phyloP scores from a whole-genome alignment of 2,797 vertebrate genomes.

The Uromys caudimaculatus region DNA sequence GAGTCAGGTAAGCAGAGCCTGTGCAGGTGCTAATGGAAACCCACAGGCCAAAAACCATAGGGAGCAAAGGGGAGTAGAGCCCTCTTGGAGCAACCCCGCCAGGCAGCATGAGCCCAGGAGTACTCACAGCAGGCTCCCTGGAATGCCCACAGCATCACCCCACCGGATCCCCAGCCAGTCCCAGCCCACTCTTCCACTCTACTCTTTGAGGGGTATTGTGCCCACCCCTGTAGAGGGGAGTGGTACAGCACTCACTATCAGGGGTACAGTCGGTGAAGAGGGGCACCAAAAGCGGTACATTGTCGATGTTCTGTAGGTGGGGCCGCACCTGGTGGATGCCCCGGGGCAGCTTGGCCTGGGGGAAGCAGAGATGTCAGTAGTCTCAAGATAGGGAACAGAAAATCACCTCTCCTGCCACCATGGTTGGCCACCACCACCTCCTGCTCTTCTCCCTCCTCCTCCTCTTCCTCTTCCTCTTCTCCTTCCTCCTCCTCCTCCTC shows the following conservation, averaged over 20 bases:
- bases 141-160: neutral
- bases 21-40: neutral
- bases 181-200: neutral
- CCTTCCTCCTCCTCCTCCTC: neutral
- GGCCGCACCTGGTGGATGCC: slow-evolving; percentile 99
- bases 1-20: slow-evolving; percentile 27
- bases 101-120: accelerated
- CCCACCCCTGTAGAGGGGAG: neutral
- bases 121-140: neutral
- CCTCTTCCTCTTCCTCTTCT: too few relatives aligned
- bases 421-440: neutral
- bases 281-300: slow-evolving; percentile 97
- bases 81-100: neutral
- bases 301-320: slow-evolving; percentile 99
- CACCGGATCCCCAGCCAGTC: neutral
- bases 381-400: neutral
- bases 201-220: neutral
- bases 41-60: neutral
- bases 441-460: too few relatives aligned
- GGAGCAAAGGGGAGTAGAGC: neutral
- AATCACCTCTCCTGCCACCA: neutral
- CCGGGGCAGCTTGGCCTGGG: slow-evolving; percentile 97
- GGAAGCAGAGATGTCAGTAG: slow-evolving; percentile 24
- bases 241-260: slow-evolving; percentile 92
- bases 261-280: slow-evolving; percentile 99